Base-by-base conservation (phyloP, 1,140 invertebrate species). In the Drosophila saltans region DNA sequence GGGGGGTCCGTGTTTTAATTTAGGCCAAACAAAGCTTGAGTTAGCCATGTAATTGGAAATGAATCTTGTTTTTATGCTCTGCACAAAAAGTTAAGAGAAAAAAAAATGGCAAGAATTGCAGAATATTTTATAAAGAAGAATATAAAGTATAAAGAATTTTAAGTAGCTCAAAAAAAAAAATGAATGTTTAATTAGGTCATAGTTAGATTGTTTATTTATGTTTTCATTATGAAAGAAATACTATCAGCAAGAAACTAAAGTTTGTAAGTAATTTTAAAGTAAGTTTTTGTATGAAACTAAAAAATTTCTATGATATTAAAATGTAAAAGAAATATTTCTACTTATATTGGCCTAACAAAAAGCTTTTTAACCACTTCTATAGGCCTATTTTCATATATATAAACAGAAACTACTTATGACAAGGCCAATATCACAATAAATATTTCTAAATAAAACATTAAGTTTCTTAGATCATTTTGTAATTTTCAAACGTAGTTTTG, bases 401-500 rank as follows among this genome's bases (percentile, higher is more conserved):
- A 36, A 1, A 2, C 3, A 36, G 3, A 36, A 36, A 16, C 16
- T 16, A 16, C 6, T 36, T 36, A 7, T 6, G 8, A 48, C 16
- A 21, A 48, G 45, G 45, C 16, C 45, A 48, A 48, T 9, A 48
- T 8, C 11, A 48, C 7, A 48, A 48, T 2, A 1, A 48, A 3
- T 30, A 30, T 30, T 30, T 30, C 4, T 30, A 28, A 39, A 43
- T 60, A 75, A 60, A 67, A 74, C 66, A 55, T 62, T 63, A 57
- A 74, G 56, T 74, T 75, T 71, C 55, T 62, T 3, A 52, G 6
- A 52, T 10, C 21, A 52, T 52, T 52, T 52, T 52, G 45, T 52
- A 52, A 26, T 52, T 21, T 52, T 4, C 9, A 26, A 24, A 8
- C 21, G 8, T 8, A 26, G 0, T 26, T 52, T 10, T 52, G 45